Evolutionary conservation across 2,888 invertebrate species (phyloP).

Genomic region (Parasteatoda lunata): DNA sequence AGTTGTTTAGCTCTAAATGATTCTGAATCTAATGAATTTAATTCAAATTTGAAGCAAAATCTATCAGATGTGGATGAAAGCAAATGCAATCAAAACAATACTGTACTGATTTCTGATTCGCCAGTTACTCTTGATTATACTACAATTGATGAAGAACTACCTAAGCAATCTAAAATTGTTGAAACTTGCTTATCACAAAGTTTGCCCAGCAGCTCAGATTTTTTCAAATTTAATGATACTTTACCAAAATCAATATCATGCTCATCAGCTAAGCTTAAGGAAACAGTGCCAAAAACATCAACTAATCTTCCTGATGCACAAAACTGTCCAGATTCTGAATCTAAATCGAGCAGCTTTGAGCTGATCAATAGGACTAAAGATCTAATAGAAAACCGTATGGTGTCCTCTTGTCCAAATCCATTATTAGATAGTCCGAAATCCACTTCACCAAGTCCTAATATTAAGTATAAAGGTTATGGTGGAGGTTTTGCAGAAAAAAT

Average conservation of each 20-base stretch:
- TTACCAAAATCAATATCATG: conserved; percentile 32
- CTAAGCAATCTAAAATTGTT: conserved; percentile 9
- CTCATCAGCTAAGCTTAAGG: conserved; percentile 12
- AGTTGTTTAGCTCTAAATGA: conserved; percentile 20
- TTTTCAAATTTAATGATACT: conserved; percentile 5
- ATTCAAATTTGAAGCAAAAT: conserved; percentile 16
- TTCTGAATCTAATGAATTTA: conserved; percentile 5
- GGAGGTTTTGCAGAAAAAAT: conserved; percentile 70
- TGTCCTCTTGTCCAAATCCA: not conserved
- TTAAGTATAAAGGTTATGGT: conserved; percentile 69
- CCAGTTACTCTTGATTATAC: not conserved
- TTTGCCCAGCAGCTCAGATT: conserved; percentile 29
- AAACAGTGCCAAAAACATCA: conserved; percentile 27
- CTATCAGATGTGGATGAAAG: not conserved
- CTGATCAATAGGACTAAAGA: not conserved
- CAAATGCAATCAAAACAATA: not conserved
- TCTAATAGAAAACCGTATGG: no score
- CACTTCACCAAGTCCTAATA: conserved; percentile 29
- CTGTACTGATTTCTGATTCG: not conserved
- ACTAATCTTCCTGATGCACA: conserved; percentile 1
- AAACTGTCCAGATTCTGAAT: not conserved
- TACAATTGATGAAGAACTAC: not conserved
- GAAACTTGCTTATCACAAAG: conserved; percentile 45
- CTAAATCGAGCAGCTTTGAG: not conserved
- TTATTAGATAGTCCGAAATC: not conserved